Evolutionary conservation across 1,140 invertebrate species (phyloP), one percentile per base, ranked within the genome.

Genomic region (Hycleus cichorii): DNA sequence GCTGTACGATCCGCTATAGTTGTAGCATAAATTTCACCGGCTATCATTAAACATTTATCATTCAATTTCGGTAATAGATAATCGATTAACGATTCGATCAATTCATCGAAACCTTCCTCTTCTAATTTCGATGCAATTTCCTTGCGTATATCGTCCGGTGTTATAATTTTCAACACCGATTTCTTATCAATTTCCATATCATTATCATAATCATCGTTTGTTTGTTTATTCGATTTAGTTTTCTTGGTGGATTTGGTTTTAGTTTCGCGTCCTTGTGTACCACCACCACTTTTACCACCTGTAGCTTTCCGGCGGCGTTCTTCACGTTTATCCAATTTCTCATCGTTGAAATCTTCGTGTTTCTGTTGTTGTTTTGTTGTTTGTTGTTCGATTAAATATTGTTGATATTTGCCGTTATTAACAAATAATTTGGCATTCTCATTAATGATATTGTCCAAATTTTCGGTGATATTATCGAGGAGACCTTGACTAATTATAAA

Each of bases 171-270:
- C 27, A 88, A 64, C 59, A 68, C 72, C 80, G 70, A 75, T 12
- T 69, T 72, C 64, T 64, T 64, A 50, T 53, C 63, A 58, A 47
- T 68, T 7, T 81, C 79, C 46, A 83, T 80, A 54, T 88, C 84
- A 38, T 81, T 84, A 64, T 86, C 84, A 38, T 81, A 83, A 64
- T 86, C 84, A 39, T 78, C 79, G 76, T 75, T 45, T 71, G 68
- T 51, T 70, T 71, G 49, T 18, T 77, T 77, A 3, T 64, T 74
- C 70, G 47, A 71, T 66, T 76, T 75, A 70, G 83, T 80, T 68
- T 90, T 91, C 68, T 98, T 98, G 0, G 88, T 89, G 4, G 93
- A 88, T 74, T 95, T 96, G 0, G 91, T 97, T 77, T 96, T 97
- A 0, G 93, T 95, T 78, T 98, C 95, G 52, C 95, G 79, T 1